Percentiles rank a stretch among this genome's conserved stretches.
phyloP scores from a whole-genome alignment of 1,140 invertebrate species.

The Triops longicaudatus region DNA sequence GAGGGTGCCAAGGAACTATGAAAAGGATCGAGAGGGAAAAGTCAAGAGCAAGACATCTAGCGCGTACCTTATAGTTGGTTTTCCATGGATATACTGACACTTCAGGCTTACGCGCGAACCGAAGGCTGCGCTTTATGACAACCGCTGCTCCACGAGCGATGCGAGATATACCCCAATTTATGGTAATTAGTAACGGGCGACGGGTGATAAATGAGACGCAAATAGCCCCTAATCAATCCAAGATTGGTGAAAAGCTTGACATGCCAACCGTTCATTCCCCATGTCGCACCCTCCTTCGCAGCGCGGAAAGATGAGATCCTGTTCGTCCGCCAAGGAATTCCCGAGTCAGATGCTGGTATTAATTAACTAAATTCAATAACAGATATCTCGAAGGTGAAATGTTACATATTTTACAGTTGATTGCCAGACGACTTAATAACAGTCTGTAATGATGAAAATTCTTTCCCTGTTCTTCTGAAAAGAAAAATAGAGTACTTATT shows the following conservation, averaged over 20 bases:
- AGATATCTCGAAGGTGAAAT: too few species aligned
- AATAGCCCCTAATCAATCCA: constrained; percentile 4
- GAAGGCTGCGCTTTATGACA: background rate
- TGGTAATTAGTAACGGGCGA: background rate
- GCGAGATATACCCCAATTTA: background rate
- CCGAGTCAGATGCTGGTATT: too few species aligned
- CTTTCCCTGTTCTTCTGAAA: too few species aligned
- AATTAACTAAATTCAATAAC: too few species aligned
- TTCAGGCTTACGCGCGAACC: background rate
- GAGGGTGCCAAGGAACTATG: background rate
- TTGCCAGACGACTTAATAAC: too few species aligned
- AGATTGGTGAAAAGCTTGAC: background rate
- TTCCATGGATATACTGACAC: background rate
- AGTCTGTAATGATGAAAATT: too few species aligned
- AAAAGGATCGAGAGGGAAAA: background rate
- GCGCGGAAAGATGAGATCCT: background rate
- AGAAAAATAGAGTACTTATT: too few species aligned
- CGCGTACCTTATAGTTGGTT: background rate
- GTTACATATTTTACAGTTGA: too few species aligned
- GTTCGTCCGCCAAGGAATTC: background rate
- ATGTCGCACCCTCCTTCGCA: background rate
- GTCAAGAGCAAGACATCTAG: constrained; percentile 15
- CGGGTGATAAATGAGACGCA: background rate
- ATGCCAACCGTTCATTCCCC: background rate
- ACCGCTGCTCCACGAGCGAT: background rate